These are phyloP conservation scores for Athalia rosae DNA, from an alignment of 2,888 invertebrate genomes.

Conservation along the genomic window DNA sequence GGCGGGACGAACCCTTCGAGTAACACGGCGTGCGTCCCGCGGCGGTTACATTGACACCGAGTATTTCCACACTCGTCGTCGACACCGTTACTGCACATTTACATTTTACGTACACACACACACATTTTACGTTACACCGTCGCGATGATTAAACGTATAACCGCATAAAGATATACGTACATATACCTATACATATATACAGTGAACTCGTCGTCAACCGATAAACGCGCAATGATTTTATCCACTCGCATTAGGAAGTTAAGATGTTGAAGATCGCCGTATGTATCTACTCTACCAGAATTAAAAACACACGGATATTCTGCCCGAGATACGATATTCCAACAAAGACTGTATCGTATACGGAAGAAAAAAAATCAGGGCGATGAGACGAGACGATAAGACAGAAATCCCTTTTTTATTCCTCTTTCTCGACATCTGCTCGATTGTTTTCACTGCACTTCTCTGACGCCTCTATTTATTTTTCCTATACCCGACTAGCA, in stretches of 20 bases:
- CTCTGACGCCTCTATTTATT: slow-evolving; percentile 5
- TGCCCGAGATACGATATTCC: no score
- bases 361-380: no score
- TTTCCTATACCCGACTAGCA: neutral
- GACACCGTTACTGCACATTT: neutral
- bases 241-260: neutral
- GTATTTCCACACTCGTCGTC: slow-evolving; percentile 1
- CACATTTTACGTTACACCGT: neutral
- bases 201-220: slow-evolving; percentile 12
- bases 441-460: slow-evolving; percentile 4
- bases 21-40: slow-evolving; percentile 23
- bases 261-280: neutral
- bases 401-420: no score
- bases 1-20: neutral
- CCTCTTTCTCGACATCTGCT: neutral
- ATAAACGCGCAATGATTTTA: slow-evolving; percentile 21
- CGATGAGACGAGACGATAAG: no score
- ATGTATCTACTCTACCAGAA: neutral
- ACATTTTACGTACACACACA: neutral
- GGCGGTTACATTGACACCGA: slow-evolving; percentile 11
- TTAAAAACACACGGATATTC: no score
- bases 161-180: neutral
- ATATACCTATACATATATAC: neutral
- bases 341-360: no score
- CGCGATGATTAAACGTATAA: slow-evolving; percentile 22